Base-by-base conservation (phyloP, 2,888 invertebrate genomes). In the Camptogramma bilineatum region DNA sequence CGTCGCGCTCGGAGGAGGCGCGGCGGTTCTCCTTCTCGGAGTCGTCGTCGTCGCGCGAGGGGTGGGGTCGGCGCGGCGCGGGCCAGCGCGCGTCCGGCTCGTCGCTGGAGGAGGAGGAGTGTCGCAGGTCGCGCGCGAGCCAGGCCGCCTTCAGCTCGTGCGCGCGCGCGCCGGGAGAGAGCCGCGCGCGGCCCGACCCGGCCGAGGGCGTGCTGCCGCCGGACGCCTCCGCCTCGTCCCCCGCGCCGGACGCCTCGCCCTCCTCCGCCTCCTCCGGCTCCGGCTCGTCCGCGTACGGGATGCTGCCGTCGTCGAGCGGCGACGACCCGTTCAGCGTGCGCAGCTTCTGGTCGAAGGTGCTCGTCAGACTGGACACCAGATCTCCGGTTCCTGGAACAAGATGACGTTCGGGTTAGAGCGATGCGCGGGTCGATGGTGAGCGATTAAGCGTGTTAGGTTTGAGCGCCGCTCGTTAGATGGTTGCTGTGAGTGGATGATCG, bases 291-390 rank as follows among this genome's bases (percentile, higher is more conserved):
- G 94, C 96, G 89, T 94, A 96, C 58, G 96, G 96, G 84, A 96
- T 95, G 91, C 95, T 95, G 82, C 95, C 95, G 87, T 95, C 94
- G 83, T 94, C 94, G 51, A 94, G 94, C 77, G 94, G 94, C 64
- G 95, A 95, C 63, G 95, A 94, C 90, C 95, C 95, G 82, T 96
- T 94, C 79, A 96, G 87, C 78, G 95, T 95, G 77, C 95, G 95
- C 88, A 97, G 94, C 87, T 97, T 97, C 82, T 96, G 96, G 86
- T 97, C 97, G 88, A 97, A 95, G 66, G 97, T 96, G 82, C 96
- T 96, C 76, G 97, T 97, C 83, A 98, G 95, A 77, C 96, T 96
- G 72, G 95, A 95, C 83, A 96, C 96, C 88, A 97, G 93, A 77
- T 97, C 95, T 93, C 97, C 97, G 83, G 96, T 95, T 87, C 97